Conservation (phyloP, 2,113 vertebrate species). For the Chaenogobius annularis region DNA sequence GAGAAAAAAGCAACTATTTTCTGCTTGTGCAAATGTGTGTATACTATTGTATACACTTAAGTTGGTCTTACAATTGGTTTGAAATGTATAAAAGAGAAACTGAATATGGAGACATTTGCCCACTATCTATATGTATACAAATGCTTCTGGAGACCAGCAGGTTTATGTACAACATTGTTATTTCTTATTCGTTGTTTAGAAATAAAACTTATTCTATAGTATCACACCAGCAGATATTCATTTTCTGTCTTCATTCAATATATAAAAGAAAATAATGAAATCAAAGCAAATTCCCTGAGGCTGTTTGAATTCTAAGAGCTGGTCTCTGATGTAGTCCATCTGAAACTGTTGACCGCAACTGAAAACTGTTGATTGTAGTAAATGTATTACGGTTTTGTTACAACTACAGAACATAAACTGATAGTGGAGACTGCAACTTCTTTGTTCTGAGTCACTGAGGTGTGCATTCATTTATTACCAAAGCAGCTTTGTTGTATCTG, state of each 20-base stretch:
- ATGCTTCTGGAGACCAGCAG: slow-evolving; percentile 12
- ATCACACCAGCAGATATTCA: slow-evolving; percentile 32
- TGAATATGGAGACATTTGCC: not conserved
- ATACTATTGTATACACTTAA: slow-evolving; percentile 1
- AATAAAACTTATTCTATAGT: slow-evolving; percentile 26
- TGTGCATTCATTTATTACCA: slow-evolving; percentile 58
- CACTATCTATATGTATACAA: slow-evolving; percentile 1
- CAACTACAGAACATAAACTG: slow-evolving; percentile 10
- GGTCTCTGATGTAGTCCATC: slow-evolving; percentile 45
- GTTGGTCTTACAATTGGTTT: not conserved
- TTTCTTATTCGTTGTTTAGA: slow-evolving; percentile 31
- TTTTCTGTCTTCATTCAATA: slow-evolving; percentile 45
- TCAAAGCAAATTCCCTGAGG: slow-evolving; percentile 35
- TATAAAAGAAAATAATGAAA: slow-evolving; percentile 32
- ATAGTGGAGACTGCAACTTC: slow-evolving; percentile 11
- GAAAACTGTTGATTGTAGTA: slow-evolving; percentile 18
- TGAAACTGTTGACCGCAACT: slow-evolving; percentile 12
- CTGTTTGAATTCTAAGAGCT: slow-evolving; percentile 45
- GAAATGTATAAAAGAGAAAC: not conserved
- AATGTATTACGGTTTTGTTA: slow-evolving; percentile 1
- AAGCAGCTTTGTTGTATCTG: slow-evolving; percentile 53
- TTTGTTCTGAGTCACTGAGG: not conserved
- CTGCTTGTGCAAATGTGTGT: not conserved
- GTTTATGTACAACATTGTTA: slow-evolving; percentile 25
- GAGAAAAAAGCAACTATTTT: not conserved